A percentile compares a stretch with the other conserved stretches of the same genome.
These are phyloP conservation scores for Protobothrops mucrosquamatus DNA, from an alignment of 2,113 vertebrate species.

Conservation along the genomic window DNA sequence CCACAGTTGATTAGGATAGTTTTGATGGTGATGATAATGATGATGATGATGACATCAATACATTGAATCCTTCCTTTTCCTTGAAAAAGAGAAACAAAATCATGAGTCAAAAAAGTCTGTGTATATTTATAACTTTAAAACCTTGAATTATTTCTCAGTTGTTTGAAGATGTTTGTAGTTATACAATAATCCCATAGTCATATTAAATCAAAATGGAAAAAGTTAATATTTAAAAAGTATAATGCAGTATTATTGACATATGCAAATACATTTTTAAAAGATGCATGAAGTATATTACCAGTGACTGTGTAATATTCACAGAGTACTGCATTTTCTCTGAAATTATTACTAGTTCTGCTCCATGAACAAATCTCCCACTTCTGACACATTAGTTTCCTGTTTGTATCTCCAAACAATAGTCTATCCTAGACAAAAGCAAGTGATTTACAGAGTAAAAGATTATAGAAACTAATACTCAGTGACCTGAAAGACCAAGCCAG, in stretches of 20 bases:
- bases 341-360: not conserved
- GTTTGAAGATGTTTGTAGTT: not conserved
- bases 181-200: not conserved
- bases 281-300: not conserved
- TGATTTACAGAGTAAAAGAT: not conserved
- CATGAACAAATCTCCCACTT: not conserved
- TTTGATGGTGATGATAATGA: too few relatives aligned
- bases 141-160: not conserved
- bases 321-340: not conserved
- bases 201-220: not conserved
- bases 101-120: not conserved
- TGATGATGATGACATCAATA: not conserved
- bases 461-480: not conserved
- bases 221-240: not conserved
- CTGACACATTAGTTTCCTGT: not conserved
- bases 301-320: not conserved
- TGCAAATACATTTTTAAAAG: not conserved
- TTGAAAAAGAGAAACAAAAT: not conserved
- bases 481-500: not conserved
- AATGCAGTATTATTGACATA: slow-evolving; percentile 4
- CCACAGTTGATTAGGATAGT: not conserved
- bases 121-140: not conserved
- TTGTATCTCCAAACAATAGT: not conserved
- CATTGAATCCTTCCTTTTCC: not conserved
- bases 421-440: not conserved